Percentiles rank a stretch among this genome's conserved stretches.
These are phyloP conservation scores for Perca fluviatilis DNA, from an alignment of 2,113 vertebrate species.

Conservation along the genomic window DNA sequence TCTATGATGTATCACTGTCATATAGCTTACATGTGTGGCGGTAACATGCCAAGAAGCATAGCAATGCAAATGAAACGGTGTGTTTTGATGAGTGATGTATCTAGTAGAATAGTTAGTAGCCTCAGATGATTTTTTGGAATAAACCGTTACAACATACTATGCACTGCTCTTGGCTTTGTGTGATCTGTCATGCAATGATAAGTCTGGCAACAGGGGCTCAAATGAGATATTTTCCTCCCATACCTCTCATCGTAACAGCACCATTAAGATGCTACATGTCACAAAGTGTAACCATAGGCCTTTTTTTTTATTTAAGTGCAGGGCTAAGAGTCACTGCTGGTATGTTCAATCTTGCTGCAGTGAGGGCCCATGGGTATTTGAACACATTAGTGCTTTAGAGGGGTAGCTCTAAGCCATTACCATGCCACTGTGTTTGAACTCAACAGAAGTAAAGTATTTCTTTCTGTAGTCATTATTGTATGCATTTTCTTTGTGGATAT, in stretches of 20 bases:
- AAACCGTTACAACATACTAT: neutral
- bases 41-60: no score
- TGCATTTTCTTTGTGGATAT: conserved; percentile 48
- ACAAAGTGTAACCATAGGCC: conserved; percentile 56
- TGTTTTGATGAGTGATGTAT: neutral
- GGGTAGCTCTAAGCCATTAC: conserved; percentile 33
- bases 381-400: conserved; percentile 61
- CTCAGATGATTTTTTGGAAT: neutral
- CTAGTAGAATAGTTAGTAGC: neutral
- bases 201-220: conserved; percentile 7
- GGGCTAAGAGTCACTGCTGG: conserved; percentile 41
- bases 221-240: conserved; percentile 1
- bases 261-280: conserved; percentile 56
- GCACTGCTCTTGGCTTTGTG: conserved; percentile 1
- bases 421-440: conserved; percentile 64
- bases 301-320: conserved; percentile 57
- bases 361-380: conserved; percentile 55
- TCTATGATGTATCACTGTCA: neutral
- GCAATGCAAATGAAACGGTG: neutral
- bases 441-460: conserved; percentile 40
- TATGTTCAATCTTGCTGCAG: conserved; percentile 56
- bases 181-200: conserved; percentile 25
- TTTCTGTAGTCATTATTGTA: conserved; percentile 41
- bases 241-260: conserved; percentile 30
- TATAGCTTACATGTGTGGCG: no score